Base-by-base conservation (phyloP, 2,888 invertebrate genomes). In the Chesias legatella region DNA sequence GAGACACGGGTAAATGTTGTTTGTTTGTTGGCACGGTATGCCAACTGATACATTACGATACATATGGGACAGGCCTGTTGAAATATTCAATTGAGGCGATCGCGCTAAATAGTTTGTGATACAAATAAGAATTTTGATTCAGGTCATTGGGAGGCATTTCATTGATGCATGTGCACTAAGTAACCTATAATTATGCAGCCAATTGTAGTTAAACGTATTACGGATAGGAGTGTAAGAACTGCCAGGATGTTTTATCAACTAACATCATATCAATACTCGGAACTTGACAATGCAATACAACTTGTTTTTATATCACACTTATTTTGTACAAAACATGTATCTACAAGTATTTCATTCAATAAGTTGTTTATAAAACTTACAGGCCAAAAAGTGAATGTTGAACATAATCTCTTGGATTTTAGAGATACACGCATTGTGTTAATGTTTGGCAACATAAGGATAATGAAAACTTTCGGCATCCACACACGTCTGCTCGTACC, bases 1-100 rank as follows among this genome's bases (percentile, higher is more conserved):
- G 32, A 33, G 49, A 58, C 55, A 48, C 26, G 50, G 48, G 52
- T 53, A 56, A 57, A 55, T 46, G 51, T 49, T 48, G 33, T 43
- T 43, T 43, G 43, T 50, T 45, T 37, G 41, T 38, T 45, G 49
- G 36, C 31, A 30, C 38, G 32, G 22, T 26, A 20, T 10, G 21
- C 7, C 30, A 9, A 29, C 43, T 42, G 51, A 48, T 48, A 51
- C 46, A 41, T 36, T 30, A 43, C 17, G 31, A 25, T 34, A 38
- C 22, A 46, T 32, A 33, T 41, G 33, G 10, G 9, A 31, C 29
- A 27, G 29, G 13, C 27, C 10, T 27, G 22, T 26, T 33, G 25
- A 38, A 39, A 30, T 32, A 36, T 20, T 35, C 25, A 23, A 20
- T 22, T 30, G 33, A 11, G 20, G 23, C 28, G 22, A 34, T 30